Evolutionary conservation across 2,888 invertebrate species (phyloP).

Genomic region (Himalopsyche tibetana): DNA sequence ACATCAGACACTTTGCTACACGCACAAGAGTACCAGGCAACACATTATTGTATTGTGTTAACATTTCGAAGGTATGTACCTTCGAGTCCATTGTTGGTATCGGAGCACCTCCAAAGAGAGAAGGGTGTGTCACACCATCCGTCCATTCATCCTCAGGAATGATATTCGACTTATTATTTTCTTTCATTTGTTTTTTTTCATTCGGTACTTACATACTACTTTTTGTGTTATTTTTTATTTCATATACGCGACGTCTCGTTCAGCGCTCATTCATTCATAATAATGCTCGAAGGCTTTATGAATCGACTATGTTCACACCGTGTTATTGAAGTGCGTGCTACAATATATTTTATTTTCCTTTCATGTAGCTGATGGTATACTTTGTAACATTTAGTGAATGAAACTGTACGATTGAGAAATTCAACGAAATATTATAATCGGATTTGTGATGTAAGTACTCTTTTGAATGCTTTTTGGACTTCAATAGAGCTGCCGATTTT

Average conservation of each 20-base stretch:
- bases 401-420: conserved; percentile 9
- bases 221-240: conserved; percentile 43
- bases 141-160: conserved; percentile 58
- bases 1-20: neutral
- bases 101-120: conserved; percentile 44
- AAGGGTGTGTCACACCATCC: conserved; percentile 45
- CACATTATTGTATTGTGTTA: conserved; percentile 59
- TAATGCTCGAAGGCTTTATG: conserved; percentile 55
- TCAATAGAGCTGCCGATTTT: neutral
- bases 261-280: conserved; percentile 60
- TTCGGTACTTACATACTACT: conserved; percentile 44
- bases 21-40: conserved; percentile 1
- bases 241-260: conserved; percentile 40
- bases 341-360: conserved; percentile 30
- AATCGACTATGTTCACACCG: conserved; percentile 51
- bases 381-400: conserved; percentile 4
- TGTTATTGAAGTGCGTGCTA: conserved; percentile 30
- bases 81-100: conserved; percentile 55
- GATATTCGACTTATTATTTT: conserved; percentile 57
- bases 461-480: neutral
- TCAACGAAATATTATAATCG: neutral
- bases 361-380: conserved; percentile 26
- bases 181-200: conserved; percentile 48
- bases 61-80: conserved; percentile 47
- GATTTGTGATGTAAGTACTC: neutral